Evolutionary conservation across 1,140 invertebrate species (phyloP).

Genomic region (Drosophila micromelanica): DNA sequence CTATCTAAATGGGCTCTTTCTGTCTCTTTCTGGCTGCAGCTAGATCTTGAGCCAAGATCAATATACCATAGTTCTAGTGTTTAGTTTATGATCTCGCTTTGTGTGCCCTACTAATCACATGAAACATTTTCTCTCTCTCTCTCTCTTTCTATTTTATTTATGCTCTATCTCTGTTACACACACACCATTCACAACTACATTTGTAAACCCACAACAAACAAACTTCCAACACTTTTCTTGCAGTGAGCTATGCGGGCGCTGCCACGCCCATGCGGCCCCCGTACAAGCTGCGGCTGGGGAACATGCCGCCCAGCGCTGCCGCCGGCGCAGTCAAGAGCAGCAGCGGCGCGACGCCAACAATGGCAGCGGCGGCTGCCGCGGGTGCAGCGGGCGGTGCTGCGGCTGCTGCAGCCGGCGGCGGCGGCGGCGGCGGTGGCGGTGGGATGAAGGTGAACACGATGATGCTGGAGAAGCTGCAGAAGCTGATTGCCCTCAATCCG

Average conservation of each 20-base stretch:
- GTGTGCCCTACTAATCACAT: no score
- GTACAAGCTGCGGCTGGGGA: slow-evolving; percentile 24
- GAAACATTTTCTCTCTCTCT: slow-evolving; percentile 2
- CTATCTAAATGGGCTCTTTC: neutral
- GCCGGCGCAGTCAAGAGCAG: neutral
- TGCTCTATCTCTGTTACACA: slow-evolving; percentile 14
- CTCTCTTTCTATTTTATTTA: slow-evolving; percentile 4
- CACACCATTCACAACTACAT: slow-evolving; percentile 2
- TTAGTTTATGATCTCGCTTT: no score
- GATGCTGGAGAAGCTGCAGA: slow-evolving; percentile 82
- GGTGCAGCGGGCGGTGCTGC: slow-evolving; percentile 20
- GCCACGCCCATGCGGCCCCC: slow-evolving; percentile 34
- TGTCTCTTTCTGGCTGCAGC: neutral
- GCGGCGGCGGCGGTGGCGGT: neutral
- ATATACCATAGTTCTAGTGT: no score
- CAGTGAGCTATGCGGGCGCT: slow-evolving; percentile 64
- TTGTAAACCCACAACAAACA: slow-evolving; percentile 20
- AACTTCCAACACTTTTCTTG: slow-evolving; percentile 33
- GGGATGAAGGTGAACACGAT: slow-evolving; percentile 69
- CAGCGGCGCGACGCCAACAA: slow-evolving; percentile 3
- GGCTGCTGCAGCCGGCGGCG: slow-evolving; percentile 34
- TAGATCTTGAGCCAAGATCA: no score
- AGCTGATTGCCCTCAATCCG: slow-evolving; percentile 78
- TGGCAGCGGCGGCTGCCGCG: neutral
- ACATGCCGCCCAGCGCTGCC: neutral